These are phyloP conservation scores for Entomobrya proxima DNA, from an alignment of 2,888 invertebrate species.

Conservation along the genomic window DNA sequence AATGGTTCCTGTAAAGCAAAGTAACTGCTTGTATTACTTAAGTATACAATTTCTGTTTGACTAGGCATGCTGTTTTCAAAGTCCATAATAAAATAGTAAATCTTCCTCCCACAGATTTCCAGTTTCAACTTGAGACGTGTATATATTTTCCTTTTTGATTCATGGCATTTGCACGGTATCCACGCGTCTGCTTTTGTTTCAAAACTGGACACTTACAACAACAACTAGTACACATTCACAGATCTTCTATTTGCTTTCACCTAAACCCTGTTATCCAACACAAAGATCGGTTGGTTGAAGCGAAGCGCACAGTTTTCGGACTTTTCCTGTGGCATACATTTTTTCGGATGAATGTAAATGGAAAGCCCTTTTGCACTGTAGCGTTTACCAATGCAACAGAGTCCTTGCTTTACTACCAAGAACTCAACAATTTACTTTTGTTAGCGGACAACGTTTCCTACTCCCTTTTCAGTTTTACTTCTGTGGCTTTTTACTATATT, in stretches of 20 bases:
- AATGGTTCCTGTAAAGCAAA: neutral
- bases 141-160: slow-evolving; percentile 4
- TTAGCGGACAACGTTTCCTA: neutral
- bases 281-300: neutral
- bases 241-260: neutral
- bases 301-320: neutral
- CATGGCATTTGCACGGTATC: neutral
- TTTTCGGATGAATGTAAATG: neutral
- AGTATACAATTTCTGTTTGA: neutral
- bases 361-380: neutral
- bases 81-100: neutral
- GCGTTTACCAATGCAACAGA: neutral
- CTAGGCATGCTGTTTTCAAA: neutral
- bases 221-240: neutral
- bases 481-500: neutral
- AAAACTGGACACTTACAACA: neutral
- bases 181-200: neutral
- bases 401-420: neutral
- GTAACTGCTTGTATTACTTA: no score
- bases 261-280: neutral
- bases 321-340: neutral
- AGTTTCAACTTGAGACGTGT: neutral
- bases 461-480: neutral
- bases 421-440: neutral
- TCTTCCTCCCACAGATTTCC: neutral